These are phyloP conservation scores for Phrynocephalus guinanensis DNA, from an alignment of 2,797 vertebrate species.

Conservation along the genomic window DNA sequence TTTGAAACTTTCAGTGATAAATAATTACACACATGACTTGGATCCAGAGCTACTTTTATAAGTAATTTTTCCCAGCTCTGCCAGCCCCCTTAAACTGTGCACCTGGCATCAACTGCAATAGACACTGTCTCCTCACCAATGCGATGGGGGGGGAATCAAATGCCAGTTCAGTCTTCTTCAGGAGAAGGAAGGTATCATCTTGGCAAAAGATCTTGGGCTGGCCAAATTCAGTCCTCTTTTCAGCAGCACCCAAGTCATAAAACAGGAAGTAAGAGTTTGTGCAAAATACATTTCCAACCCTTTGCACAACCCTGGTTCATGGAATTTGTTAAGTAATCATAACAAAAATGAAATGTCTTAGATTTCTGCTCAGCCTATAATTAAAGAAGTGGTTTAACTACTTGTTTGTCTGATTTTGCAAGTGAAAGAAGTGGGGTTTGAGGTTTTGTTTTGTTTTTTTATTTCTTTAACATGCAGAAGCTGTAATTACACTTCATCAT, in stretches of 20 bases:
- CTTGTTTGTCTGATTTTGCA: conserved; percentile 4
- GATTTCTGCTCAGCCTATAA: conserved; percentile 3
- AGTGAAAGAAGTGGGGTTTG: conserved; percentile 22
- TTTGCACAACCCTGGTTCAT: not conserved
- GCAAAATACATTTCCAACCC: not conserved
- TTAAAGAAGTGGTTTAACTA: not conserved
- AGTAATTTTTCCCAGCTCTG: not conserved
- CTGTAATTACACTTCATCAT: conserved; percentile 30
- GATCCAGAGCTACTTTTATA: too few species aligned
- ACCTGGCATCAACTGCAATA: not conserved
- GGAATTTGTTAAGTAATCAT: not conserved
- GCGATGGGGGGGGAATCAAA: not conserved
- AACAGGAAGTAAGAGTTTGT: not conserved
- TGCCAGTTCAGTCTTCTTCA: not conserved
- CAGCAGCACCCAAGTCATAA: not conserved
- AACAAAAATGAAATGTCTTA: not conserved
- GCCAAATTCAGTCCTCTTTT: not conserved
- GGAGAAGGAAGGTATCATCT: not conserved
- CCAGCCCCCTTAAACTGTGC: not conserved
- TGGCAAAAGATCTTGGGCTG: not conserved
- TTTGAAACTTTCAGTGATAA: too few species aligned
- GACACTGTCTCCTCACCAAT: not conserved
- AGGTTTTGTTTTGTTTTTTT: too few species aligned
- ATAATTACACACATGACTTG: too few species aligned
- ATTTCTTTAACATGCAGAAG: not conserved